Evolutionary conservation across 2,797 vertebrate genomes (phyloP), one percentile per base, ranked within the genome.

Genomic region (Dipus sagitta): DNA sequence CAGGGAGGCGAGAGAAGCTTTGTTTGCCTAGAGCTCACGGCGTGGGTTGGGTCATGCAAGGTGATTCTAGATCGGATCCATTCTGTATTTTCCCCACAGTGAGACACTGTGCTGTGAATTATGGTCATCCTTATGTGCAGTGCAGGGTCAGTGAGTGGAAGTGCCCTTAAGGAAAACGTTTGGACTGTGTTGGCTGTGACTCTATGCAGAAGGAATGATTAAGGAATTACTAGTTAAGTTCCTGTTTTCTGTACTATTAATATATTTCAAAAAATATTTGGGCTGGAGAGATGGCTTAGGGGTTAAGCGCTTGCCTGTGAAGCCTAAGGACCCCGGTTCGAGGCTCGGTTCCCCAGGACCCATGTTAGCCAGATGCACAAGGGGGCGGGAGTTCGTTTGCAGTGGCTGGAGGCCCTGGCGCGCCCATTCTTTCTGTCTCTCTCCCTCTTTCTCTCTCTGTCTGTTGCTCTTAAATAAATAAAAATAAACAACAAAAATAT

Each of bases 81-180:
- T 47, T 92, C 67, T 74, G 32, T 28, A 3, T 81, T 95, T 93
- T 80, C 23, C 26, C 34, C 67, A 28, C 65, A 79, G 6, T 75
- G 42, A 28, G 92, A 67, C 28, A 28, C 86, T 91, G 62, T 67
- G 18, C 2, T 81, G 76, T 81, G 76, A 52, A 26, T 88, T 76
- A 28, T 79, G 76, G 70, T 42, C 20, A 21, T 64, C 21, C 14
- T 11, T 47, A 47, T 10, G 8, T 47, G 26, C 14, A 24, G 67
- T 68, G 24, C 18, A 82, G 58, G 62, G 70, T 8, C 72, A 34
- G 18, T 0, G 32, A 62, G 28, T 54, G 65, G 26, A 86, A 86
- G 30, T 12, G 86, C 64, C 62, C 47, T 90, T 85, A 81, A 79
- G 78, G 58, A 76, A 71, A 68, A 14, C 67, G 79, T 80, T 84